Base-by-base conservation (phyloP, 2,888 invertebrate genomes). In the Morpho achilles region DNA sequence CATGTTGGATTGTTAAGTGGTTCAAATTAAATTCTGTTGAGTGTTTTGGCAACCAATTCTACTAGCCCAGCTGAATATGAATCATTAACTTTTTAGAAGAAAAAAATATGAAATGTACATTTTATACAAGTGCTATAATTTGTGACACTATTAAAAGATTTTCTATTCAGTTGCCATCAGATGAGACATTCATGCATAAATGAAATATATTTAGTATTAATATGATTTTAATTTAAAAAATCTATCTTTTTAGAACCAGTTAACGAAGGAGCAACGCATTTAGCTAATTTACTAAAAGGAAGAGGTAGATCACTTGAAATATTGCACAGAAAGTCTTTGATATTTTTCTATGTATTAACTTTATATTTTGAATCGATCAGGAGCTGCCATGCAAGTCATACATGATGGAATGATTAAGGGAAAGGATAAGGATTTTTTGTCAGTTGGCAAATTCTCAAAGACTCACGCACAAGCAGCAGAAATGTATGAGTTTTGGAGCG, bases 191-290 rank as follows among this genome's bases (percentile, higher is more conserved):
- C 4, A 32, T 32, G 32, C 32, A 16, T 32, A 5, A 32, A 32
- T 32, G 32, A 32, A 32, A 5, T 32, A 32, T 32, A 32, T 32
- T 32, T 16, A 16, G 1, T 3, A 32, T 5, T 32, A 32, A 32
- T 32, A 32, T 32, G 3, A 32, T 32, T 32, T 32, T 32, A 32
- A 32, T 5, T 23, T 32, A 5, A 32, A 32, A 32, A 44, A 43
- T 53, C 3, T 10, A 45, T 54, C 32, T 22, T 61, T 69, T 23
- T 67, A 85, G 86, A 70, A 9, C 57, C 82, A 2, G 69, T 74
- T 3, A 54, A 69, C 2, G 84, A 81, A 67, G 82, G 79, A 7
- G 74, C 83, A 9, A 75, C 80, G 2, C 64, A 83, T 66, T 64
- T 86, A 45, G 60, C 80, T 7, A 75, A 84, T 59, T 41, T 73